Conservation (phyloP, 2,797 vertebrate species). For the Capromys pilorides region DNA sequence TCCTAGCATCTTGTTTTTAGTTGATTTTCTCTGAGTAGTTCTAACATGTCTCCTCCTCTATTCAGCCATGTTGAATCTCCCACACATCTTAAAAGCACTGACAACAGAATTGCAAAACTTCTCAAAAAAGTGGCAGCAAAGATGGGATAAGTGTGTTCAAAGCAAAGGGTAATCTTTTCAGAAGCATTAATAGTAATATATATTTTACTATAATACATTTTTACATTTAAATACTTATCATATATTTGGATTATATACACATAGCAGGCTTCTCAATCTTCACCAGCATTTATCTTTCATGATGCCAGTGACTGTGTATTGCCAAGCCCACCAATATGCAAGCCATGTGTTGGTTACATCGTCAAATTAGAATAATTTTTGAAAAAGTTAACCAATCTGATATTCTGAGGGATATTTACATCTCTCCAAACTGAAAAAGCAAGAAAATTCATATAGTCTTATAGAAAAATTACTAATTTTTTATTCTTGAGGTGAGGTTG, state of each 20-base stretch:
- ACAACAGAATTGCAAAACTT: background rate
- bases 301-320: background rate
- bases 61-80: too few species aligned
- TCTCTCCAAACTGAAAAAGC: constrained; percentile 1
- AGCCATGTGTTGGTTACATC: background rate
- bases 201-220: background rate
- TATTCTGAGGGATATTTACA: background rate
- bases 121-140: background rate
- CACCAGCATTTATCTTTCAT: background rate
- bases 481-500: background rate
- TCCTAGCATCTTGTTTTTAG: too few species aligned
- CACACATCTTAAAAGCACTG: background rate
- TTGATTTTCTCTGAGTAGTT: too few species aligned
- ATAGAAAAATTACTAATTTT: constrained; percentile 27
- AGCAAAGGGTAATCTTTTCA: background rate
- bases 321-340: background rate
- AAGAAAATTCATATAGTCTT: constrained; percentile 19
- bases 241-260: background rate
- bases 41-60: too few species aligned
- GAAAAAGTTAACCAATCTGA: background rate
- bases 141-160: background rate
- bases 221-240: background rate
- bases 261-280: background rate
- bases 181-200: background rate
- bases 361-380: constrained; percentile 14